Evolutionary conservation across 2,797 vertebrate species (phyloP).

Genomic region (Pipistrellus nathusii): DNA sequence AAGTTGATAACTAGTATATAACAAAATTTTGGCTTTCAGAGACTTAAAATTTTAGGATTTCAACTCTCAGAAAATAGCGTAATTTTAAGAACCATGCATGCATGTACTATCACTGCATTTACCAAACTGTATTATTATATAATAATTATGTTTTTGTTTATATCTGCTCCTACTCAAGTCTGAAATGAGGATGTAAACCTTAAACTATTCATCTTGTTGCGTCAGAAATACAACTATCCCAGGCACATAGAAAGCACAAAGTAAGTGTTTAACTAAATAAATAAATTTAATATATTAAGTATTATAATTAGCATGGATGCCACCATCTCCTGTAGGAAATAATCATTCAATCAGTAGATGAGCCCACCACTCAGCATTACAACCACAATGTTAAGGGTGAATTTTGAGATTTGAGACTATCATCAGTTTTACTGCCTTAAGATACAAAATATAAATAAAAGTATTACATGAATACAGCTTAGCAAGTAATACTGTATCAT

Average conservation of each 20-base stretch:
- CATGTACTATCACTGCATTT: neutral
- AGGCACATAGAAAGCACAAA: constrained; percentile 29
- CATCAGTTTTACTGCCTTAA: constrained; percentile 17
- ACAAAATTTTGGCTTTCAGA: neutral
- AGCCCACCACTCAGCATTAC: neutral
- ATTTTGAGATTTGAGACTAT: neutral
- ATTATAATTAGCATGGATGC: neutral
- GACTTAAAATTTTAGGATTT: neutral
- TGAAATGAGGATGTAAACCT: neutral
- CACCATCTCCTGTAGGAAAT: neutral
- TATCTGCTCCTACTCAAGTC: neutral
- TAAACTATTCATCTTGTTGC: neutral
- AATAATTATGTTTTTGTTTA: constrained; percentile 13
- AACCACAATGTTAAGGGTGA: neutral
- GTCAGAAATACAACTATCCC: neutral
- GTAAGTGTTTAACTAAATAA: constrained; percentile 3
- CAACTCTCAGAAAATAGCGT: neutral
- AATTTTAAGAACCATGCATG: neutral
- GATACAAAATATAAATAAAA: neutral
- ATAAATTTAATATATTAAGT: constrained; percentile 27
- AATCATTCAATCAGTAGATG: neutral
- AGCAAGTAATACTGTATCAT: neutral
- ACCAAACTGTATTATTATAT: neutral
- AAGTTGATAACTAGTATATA: neutral
- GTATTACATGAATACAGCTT: neutral